These are phyloP conservation scores for Siphamia tubifer DNA, from an alignment of 2,113 vertebrate genomes.

Conservation along the genomic window DNA sequence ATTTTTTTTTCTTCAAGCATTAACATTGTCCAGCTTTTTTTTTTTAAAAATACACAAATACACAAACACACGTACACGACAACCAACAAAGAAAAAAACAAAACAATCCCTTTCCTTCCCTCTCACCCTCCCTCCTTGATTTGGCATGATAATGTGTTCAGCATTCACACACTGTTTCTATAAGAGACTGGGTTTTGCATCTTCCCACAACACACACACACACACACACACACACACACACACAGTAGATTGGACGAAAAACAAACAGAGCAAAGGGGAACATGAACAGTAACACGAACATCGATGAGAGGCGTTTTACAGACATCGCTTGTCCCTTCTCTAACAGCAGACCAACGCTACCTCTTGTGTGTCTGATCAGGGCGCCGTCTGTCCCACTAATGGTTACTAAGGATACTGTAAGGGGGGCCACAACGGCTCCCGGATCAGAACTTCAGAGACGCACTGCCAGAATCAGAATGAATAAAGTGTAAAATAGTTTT, in stretches of 20 bases:
- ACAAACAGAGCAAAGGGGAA: slow-evolving; percentile 19
- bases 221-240: not conserved
- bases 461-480: slow-evolving; percentile 32
- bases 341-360: slow-evolving; percentile 27
- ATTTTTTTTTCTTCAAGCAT: slow-evolving; percentile 75
- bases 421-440: slow-evolving; percentile 6
- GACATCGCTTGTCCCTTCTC: slow-evolving; percentile 59
- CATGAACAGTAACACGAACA: slow-evolving; percentile 42
- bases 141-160: slow-evolving; percentile 78
- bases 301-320: slow-evolving; percentile 53
- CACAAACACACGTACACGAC: slow-evolving; percentile 39
- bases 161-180: slow-evolving; percentile 14
- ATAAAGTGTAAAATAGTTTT: slow-evolving; percentile 43
- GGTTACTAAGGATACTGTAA: slow-evolving; percentile 38
- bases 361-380: slow-evolving; percentile 17
- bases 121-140: slow-evolving; percentile 59
- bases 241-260: slow-evolving; percentile 40
- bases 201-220: slow-evolving; percentile 1
- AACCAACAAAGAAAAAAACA: slow-evolving; percentile 7
- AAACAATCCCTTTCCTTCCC: slow-evolving; percentile 75
- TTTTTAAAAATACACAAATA: slow-evolving; percentile 60
- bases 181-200: slow-evolving; percentile 13
- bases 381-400: slow-evolving; percentile 18
- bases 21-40: slow-evolving; percentile 79
- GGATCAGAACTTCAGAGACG: slow-evolving; percentile 1